Percentiles rank a stretch among this genome's conserved stretches.
Conservation (phyloP, 64 coral and sea anemone genomes). For the Stylophora pistillata region DNA sequence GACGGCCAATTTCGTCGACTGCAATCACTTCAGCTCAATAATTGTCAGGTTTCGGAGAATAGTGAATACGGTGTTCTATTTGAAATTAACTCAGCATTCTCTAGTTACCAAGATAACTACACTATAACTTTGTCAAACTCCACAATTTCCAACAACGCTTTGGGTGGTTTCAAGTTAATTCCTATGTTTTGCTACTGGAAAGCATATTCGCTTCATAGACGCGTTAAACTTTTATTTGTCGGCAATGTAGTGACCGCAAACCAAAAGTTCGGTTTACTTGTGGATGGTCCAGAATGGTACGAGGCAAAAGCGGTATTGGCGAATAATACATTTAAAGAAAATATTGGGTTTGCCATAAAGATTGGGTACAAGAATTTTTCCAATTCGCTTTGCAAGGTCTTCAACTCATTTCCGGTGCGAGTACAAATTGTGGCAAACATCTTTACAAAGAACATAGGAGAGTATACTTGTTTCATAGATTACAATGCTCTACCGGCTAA, state of each 20-base stretch:
- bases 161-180: slow-evolving; percentile 28
- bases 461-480: slow-evolving; percentile 52
- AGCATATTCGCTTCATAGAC: neutral
- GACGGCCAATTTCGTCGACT: neutral
- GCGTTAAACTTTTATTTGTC: slow-evolving; percentile 26
- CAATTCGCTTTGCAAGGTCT: neutral
- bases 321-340: slow-evolving; percentile 61
- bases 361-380: slow-evolving; percentile 26
- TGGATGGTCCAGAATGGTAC: slow-evolving; percentile 3
- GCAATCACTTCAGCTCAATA: slow-evolving; percentile 11
- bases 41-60: slow-evolving; percentile 37
- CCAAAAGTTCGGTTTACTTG: slow-evolving; percentile 42
- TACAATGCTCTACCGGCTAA: slow-evolving; percentile 20
- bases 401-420: slow-evolving; percentile 1
- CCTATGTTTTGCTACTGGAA: neutral
- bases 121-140: slow-evolving; percentile 37
- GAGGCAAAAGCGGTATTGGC: slow-evolving; percentile 26
- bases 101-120: neutral
- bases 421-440: slow-evolving; percentile 25
- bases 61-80: slow-evolving; percentile 41
- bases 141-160: slow-evolving; percentile 52
- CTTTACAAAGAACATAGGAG: slow-evolving; percentile 52
- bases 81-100: neutral
- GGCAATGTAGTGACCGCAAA: slow-evolving; percentile 48
- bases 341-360: slow-evolving; percentile 36